Evolutionary conservation across 1,140 invertebrate species (phyloP).

Genomic region (Ylistrum balloti): DNA sequence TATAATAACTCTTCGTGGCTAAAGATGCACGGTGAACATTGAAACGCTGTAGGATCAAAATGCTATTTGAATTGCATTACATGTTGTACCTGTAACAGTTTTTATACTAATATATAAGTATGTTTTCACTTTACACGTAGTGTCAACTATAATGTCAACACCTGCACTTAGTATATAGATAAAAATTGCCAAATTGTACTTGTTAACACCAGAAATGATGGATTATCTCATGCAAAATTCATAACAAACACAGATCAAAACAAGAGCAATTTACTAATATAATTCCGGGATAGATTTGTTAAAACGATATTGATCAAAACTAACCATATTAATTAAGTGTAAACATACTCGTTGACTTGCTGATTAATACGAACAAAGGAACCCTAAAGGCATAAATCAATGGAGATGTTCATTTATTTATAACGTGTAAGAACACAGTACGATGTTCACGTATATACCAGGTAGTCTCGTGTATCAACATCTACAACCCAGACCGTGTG

Average conservation of each 20-base stretch:
- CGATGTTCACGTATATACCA: neutral
- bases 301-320: neutral
- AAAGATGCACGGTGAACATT: no score
- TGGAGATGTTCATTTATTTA: neutral
- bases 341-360: neutral
- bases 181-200: no score
- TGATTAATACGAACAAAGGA: neutral
- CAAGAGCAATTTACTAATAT: neutral
- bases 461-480: neutral
- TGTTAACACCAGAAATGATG: neutral
- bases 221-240: neutral
- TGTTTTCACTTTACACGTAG: no score
- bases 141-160: no score
- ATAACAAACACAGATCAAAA: neutral
- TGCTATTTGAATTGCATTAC: no score
- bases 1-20: no score
- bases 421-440: neutral
- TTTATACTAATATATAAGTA: no score
- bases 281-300: neutral
- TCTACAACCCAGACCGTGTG: neutral
- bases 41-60: no score
- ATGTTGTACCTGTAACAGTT: no score
- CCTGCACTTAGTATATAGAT: no score
- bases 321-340: neutral
- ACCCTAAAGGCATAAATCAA: neutral